These are phyloP conservation scores for Dermochelys coriacea DNA, from an alignment of 2,797 vertebrate genomes.

Conservation along the genomic window DNA sequence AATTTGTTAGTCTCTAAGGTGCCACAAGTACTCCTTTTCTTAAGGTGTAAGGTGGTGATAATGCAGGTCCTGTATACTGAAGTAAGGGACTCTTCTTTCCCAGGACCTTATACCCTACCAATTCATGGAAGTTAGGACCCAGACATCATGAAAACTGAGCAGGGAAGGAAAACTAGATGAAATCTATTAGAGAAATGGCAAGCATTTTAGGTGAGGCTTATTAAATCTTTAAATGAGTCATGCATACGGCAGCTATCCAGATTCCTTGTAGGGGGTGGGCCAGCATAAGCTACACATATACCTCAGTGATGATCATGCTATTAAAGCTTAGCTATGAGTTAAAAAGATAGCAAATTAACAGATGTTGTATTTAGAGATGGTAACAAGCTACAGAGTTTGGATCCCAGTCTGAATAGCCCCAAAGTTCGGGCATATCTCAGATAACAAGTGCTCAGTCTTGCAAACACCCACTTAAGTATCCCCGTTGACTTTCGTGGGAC, in stretches of 20 bases:
- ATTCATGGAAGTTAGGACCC: not conserved
- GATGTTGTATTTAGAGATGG: not conserved
- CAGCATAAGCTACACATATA: not conserved
- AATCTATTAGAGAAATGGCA: not conserved
- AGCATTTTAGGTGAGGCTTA: not conserved
- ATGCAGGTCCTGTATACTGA: not conserved
- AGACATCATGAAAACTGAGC: not conserved
- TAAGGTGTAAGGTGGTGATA: not conserved
- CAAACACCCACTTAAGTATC: not conserved
- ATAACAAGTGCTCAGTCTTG: not conserved
- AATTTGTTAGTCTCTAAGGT: too few species aligned
- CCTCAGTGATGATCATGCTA: not conserved
- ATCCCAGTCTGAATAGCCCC: not conserved
- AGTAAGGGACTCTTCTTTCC: not conserved
- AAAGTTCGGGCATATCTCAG: not conserved
- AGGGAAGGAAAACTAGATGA: not conserved
- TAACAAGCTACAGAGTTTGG: not conserved
- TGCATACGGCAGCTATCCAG: not conserved
- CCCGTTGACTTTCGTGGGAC: not conserved
- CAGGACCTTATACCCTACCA: not conserved
- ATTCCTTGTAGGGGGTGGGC: not conserved
- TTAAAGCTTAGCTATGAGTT: not conserved
- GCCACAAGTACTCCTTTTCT: too few species aligned
- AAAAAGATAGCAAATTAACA: not conserved
- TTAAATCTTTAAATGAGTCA: not conserved